Evolutionary conservation across 2,113 vertebrate genomes (phyloP).

Genomic region (Lathamus discolor): DNA sequence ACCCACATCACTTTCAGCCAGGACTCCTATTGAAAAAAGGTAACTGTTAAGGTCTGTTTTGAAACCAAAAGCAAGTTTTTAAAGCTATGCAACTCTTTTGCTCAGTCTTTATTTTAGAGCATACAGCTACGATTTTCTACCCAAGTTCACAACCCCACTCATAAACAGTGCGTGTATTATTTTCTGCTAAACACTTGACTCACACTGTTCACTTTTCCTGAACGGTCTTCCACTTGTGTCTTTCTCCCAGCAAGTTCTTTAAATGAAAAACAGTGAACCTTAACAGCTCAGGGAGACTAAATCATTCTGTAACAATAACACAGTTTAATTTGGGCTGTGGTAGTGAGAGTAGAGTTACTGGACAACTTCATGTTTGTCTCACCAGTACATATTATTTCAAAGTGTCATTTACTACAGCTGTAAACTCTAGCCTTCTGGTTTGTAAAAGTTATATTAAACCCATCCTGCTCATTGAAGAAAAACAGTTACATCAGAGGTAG

Average conservation of each 20-base stretch:
- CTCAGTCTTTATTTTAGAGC: neutral
- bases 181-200: conserved; percentile 3
- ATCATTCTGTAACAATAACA: neutral
- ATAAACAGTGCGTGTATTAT: neutral
- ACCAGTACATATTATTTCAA: conserved; percentile 13
- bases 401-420: conserved; percentile 45
- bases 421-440: conserved; percentile 46
- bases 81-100: neutral
- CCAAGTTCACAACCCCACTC: neutral
- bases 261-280: conserved; percentile 1
- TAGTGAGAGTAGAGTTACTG: neutral
- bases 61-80: neutral
- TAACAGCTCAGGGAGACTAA: neutral
- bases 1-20: neutral
- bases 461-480: conserved; percentile 27
- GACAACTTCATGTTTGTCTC: conserved; percentile 29
- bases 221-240: neutral
- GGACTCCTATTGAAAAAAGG: neutral
- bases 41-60: neutral
- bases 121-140: neutral
- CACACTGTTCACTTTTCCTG: neutral
- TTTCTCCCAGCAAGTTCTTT: neutral
- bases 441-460: conserved; percentile 24
- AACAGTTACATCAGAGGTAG: neutral
- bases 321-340: neutral